Evolutionary conservation across 2,888 invertebrate genomes (phyloP).

Genomic region (Camptogramma bilineatum): DNA sequence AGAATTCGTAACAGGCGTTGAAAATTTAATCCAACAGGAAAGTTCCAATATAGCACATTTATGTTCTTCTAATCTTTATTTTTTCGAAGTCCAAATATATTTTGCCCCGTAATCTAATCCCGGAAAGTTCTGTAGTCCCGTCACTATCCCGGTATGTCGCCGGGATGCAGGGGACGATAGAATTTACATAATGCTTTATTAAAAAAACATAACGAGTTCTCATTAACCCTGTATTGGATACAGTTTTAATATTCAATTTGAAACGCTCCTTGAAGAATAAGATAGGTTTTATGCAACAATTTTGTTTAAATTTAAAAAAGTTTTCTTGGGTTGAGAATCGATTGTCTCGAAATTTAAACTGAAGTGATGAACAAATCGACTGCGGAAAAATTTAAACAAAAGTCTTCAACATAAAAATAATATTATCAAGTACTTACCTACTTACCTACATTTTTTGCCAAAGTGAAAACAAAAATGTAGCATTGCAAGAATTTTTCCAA

Average conservation of each 20-base stretch:
- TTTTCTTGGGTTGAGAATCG: background rate
- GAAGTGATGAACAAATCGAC: background rate
- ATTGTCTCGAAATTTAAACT: background rate
- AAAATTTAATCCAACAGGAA: no score
- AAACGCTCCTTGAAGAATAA: constrained; percentile 5
- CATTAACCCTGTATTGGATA: constrained; percentile 47
- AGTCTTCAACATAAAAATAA: background rate
- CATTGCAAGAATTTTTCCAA: constrained; percentile 11
- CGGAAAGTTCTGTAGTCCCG: constrained; percentile 7
- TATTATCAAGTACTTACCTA: background rate
- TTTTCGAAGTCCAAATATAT: background rate
- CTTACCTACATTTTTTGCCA: background rate
- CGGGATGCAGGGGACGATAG: constrained; percentile 37
- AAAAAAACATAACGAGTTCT: constrained; percentile 54
- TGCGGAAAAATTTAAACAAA: background rate
- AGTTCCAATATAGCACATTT: no score
- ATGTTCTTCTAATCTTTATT: no score
- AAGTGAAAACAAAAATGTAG: background rate
- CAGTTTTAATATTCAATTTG: constrained; percentile 19
- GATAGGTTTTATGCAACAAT: background rate
- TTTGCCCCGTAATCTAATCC: background rate
- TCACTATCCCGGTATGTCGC: constrained; percentile 34
- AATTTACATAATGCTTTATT: constrained; percentile 62
- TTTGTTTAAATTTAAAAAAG: background rate
- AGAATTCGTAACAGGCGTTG: no score